These are phyloP conservation scores for Dolichallabes microphthalmus DNA, from an alignment of 2,113 vertebrate species.

Conservation along the genomic window DNA sequence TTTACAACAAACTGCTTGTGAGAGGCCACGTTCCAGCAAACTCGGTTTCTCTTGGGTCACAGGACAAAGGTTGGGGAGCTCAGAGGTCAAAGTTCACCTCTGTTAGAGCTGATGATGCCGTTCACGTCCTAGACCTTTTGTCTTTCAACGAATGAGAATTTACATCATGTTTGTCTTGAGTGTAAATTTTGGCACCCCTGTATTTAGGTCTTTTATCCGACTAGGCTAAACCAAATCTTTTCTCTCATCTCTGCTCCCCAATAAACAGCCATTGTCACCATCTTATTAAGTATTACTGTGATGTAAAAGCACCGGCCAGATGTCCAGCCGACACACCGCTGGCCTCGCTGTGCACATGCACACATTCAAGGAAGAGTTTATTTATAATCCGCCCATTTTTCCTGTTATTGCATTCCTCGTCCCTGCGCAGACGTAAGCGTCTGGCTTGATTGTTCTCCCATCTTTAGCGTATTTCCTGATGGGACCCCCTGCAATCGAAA, in stretches of 20 bases:
- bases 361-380: slow-evolving; percentile 25
- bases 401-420: slow-evolving; percentile 59
- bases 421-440: slow-evolving; percentile 43
- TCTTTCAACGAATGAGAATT: neutral
- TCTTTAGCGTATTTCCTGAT: slow-evolving; percentile 7
- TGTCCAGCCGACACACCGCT: neutral
- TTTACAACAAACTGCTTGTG: neutral
- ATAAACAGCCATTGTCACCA: neutral
- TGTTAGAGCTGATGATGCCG: too few species aligned
- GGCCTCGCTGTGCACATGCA: slow-evolving; percentile 1
- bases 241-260: neutral
- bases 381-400: slow-evolving; percentile 54
- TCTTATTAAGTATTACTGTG: neutral
- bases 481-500: slow-evolving; percentile 18
- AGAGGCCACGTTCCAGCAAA: neutral
- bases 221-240: neutral
- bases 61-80: neutral
- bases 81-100: neutral
- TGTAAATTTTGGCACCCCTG: neutral
- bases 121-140: neutral
- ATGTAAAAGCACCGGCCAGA: slow-evolving; percentile 60
- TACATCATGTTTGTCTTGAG: neutral
- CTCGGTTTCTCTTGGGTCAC: neutral
- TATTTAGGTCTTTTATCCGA: neutral
- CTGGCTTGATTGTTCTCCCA: slow-evolving; percentile 47